phyloP scores from a whole-genome alignment of 2,888 invertebrate species.

The Nomada ruficornis region DNA sequence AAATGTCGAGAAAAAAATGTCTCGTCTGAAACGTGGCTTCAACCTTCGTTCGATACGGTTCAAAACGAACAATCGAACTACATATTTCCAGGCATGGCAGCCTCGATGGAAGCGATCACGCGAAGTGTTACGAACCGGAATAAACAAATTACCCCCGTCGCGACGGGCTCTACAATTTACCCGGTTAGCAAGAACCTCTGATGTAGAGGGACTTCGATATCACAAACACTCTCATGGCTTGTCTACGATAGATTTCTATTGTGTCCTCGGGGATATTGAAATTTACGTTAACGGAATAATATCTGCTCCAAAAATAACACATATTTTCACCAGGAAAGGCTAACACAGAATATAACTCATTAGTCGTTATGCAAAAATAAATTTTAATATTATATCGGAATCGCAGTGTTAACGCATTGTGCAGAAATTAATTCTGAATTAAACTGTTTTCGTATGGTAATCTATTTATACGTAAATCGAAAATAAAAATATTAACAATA shows the following conservation, averaged over 20 bases:
- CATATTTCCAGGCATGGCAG: background rate
- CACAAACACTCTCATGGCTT: background rate
- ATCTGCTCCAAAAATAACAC: background rate
- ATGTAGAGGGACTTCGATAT: background rate
- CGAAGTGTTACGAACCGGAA: conserved; percentile 5
- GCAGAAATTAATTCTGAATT: no score
- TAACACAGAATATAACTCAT: no score
- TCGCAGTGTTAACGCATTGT: no score
- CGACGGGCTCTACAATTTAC: background rate
- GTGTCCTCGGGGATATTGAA: background rate
- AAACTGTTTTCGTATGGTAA: no score
- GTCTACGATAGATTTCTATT: background rate
- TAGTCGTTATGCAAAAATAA: no score
- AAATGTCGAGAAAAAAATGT: no score
- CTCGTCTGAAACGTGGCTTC: conserved; percentile 14
- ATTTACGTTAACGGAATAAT: background rate
- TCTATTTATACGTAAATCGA: no score
- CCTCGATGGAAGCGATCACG: background rate
- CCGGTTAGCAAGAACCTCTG: background rate
- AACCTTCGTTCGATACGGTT: conserved; percentile 32
- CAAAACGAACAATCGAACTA: conserved; percentile 9
- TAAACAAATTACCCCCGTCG: conserved; percentile 21
- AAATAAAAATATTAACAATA: no score
- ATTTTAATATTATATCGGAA: no score
- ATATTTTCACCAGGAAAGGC: no score